Percentiles rank a stretch among this genome's conserved stretches.
Evolutionary conservation across 2,797 vertebrate genomes (phyloP).

Genomic region (Cichlasoma orientale): DNA sequence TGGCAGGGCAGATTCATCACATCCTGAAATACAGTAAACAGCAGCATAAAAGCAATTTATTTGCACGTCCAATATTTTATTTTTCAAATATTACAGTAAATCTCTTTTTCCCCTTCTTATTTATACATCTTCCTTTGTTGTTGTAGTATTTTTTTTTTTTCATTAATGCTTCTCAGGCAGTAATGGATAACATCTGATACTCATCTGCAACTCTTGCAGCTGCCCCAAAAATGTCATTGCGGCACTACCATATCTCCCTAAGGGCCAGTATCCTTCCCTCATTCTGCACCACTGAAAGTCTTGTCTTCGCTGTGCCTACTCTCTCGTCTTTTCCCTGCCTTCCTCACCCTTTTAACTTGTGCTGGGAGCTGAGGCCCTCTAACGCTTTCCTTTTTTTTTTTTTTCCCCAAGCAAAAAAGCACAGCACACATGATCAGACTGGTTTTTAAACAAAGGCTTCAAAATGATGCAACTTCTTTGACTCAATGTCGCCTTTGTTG

Average conservation of each 20-base stretch:
- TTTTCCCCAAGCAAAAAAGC: not conserved
- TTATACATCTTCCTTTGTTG: constrained; percentile 51
- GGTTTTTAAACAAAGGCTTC: constrained; percentile 60
- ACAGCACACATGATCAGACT: constrained; percentile 49
- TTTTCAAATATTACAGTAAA: constrained; percentile 31
- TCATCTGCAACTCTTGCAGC: constrained; percentile 80
- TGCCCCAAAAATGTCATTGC: constrained; percentile 84
- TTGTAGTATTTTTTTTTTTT: constrained; percentile 10
- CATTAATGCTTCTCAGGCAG: constrained; percentile 51
- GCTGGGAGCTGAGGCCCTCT: constrained; percentile 54
- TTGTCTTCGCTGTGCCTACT: constrained; percentile 36
- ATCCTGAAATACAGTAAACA: not conserved
- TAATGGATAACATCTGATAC: constrained; percentile 78
- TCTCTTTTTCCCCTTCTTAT: not conserved
- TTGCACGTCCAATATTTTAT: constrained; percentile 10
- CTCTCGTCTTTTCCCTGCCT: constrained; percentile 39
- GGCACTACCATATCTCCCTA: constrained; percentile 65
- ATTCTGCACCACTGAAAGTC: constrained; percentile 51
- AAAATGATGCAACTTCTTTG: constrained; percentile 69
- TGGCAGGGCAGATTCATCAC: not conserved
- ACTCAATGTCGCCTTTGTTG: constrained; percentile 57
- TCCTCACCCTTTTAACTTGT: constrained; percentile 60
- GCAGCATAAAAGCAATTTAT: not conserved
- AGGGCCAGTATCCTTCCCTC: constrained; percentile 62
- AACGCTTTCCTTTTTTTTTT: constrained; percentile 6